These are phyloP conservation scores for Athene cunicularia DNA, from an alignment of 2,113 vertebrate species.

Conservation along the genomic window DNA sequence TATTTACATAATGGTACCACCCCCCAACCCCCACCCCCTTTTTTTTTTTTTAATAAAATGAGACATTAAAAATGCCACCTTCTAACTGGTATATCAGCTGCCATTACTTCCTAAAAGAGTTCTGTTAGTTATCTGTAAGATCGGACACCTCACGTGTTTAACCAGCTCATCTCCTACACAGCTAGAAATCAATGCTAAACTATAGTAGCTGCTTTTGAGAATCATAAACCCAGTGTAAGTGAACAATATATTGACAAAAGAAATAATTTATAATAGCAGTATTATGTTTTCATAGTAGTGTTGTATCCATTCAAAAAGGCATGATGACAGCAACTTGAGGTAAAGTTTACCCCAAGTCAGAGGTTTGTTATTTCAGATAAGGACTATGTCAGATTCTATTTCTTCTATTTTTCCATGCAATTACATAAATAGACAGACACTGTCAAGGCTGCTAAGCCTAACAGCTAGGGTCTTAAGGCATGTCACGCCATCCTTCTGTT, in stretches of 20 bases:
- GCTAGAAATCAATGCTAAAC: background rate
- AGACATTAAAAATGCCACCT: constrained; percentile 42
- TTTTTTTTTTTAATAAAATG: background rate
- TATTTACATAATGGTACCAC: constrained; percentile 40
- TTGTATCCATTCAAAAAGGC: constrained; percentile 32
- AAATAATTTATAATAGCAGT: background rate
- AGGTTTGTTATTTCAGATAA: constrained; percentile 50
- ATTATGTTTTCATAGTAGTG: background rate
- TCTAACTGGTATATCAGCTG: constrained; percentile 36
- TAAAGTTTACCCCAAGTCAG: constrained; percentile 49
- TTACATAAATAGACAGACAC: constrained; percentile 65
- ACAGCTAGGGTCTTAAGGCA: constrained; percentile 42
- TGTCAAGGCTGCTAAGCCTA: constrained; percentile 56
- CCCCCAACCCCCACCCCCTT: rapidly evolving
- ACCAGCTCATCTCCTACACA: background rate
- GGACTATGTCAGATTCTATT: constrained; percentile 50
- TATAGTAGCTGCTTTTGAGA: constrained; percentile 19
- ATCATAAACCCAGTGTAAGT: constrained; percentile 12
- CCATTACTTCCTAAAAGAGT: background rate
- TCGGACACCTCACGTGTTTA: background rate
- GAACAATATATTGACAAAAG: background rate
- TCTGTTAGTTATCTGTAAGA: background rate
- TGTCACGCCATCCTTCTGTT: background rate
- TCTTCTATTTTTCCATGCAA: constrained; percentile 47
- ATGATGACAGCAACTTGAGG: constrained; percentile 47